Base-by-base conservation (phyloP, 2,888 invertebrate species). In the Unio pictorum region DNA sequence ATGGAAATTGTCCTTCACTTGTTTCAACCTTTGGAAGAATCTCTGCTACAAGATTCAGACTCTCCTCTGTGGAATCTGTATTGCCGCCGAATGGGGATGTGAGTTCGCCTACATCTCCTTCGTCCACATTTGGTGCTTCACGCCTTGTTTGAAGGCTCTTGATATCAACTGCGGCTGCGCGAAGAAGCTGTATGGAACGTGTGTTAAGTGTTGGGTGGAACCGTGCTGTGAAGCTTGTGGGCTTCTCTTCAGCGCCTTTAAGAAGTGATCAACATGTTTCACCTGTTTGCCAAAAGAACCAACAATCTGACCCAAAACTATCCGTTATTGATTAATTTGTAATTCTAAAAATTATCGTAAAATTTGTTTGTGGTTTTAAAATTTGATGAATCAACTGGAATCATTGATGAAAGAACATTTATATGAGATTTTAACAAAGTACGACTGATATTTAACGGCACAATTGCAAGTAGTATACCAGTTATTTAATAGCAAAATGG, bases 21-120 rank as follows among this genome's bases (percentile, higher is more conserved):
- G 94, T 88, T 95, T 94, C 90, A 91, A 92, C 64, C 90, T 92
- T 81, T 92, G 94, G 55, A 92, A 93, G 79, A 92, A 93, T 86
- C 92, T 92, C 87, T 94, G 94, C 88, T 95, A 95, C 91, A 93
- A 93, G 18, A 87, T 93, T 64, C 91, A 94, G 59, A 92, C 94
- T 1, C 92, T 94, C 64, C 82, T 94, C 45, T 91, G 93, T 8
- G 94, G 94, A 0, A 93, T 94, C 18, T 91, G 94, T 45, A 91
- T 93, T 67, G 94, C 94, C 3, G 90, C 94, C 72, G 90, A 92
- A 77, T 91, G 94, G 64, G 87, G 86, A 6, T 82, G 81, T 64
- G 78, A 83, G 71, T 86, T 87, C 72, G 87, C 84, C 55, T 67
- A 93, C 79, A 90, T 94, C n/a, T 93, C 94, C 15, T 84, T 86